phyloP scores from a whole-genome alignment of 2,888 invertebrate genomes.

The Lasioglossum malachurum region DNA sequence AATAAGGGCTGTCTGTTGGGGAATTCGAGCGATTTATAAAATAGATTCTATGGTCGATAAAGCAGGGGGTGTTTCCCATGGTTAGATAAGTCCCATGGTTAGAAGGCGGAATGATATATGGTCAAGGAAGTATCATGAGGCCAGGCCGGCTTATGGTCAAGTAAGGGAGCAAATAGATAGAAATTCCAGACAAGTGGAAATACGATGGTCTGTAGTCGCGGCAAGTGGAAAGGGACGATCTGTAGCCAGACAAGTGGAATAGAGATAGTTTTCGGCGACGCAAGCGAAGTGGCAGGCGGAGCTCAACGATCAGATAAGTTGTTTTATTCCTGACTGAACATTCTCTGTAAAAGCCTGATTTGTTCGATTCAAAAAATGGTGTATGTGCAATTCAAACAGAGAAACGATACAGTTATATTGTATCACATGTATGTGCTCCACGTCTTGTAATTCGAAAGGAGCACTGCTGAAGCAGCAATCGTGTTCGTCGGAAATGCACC shows the following conservation, averaged over 20 bases:
- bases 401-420: no score
- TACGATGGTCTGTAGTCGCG: background rate
- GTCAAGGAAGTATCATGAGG: background rate
- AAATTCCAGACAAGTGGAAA: background rate
- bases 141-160: background rate
- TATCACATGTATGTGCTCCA: no score
- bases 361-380: no score
- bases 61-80: background rate
- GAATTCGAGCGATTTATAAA: background rate
- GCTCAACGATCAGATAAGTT: background rate
- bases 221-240: background rate
- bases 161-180: background rate
- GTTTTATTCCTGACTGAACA: background rate
- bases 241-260: background rate
- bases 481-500: background rate
- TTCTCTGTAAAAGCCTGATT: background rate
- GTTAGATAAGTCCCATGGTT: no score
- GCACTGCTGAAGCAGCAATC: background rate
- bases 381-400: no score
- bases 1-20: background rate
- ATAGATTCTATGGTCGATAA: background rate
- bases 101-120: background rate
- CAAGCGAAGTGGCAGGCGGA: background rate
- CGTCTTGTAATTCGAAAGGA: background rate
- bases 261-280: background rate